Evolutionary conservation across 2,113 vertebrate genomes (phyloP).

Genomic region (Brachionichthys hirsutus): DNA sequence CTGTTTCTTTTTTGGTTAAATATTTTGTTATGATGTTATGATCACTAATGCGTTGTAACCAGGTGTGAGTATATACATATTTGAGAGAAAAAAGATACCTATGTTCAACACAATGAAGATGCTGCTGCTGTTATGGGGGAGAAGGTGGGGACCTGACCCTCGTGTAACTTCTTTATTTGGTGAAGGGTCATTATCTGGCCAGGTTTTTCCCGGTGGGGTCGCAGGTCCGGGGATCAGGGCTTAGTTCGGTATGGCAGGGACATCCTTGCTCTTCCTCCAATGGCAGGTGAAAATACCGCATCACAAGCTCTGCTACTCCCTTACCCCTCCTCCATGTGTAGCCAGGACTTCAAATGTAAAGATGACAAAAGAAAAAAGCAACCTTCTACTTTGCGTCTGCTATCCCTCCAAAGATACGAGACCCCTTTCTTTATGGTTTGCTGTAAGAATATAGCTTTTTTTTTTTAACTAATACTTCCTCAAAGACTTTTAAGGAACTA

Average conservation of each 20-base stretch:
- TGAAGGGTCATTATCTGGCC: slow-evolving; percentile 51
- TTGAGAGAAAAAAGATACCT: slow-evolving; percentile 54
- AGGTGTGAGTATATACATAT: slow-evolving; percentile 77
- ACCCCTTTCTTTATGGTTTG: slow-evolving; percentile 76
- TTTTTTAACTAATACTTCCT: slow-evolving; percentile 67
- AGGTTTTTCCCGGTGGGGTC: slow-evolving; percentile 42
- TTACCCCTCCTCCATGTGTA: slow-evolving; percentile 62
- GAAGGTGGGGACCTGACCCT: slow-evolving; percentile 49
- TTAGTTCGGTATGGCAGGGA: slow-evolving; percentile 55
- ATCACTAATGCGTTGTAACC: slow-evolving; percentile 79
- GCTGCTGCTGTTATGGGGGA: slow-evolving; percentile 67
- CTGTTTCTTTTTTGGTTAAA: slow-evolving; percentile 54
- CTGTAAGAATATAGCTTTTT: slow-evolving; percentile 79
- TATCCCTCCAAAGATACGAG: slow-evolving; percentile 80
- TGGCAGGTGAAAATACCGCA: slow-evolving; percentile 73
- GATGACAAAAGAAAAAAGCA: slow-evolving; percentile 62
- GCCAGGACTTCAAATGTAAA: slow-evolving; percentile 71
- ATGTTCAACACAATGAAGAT: slow-evolving; percentile 64
- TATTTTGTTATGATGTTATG: slow-evolving; percentile 76
- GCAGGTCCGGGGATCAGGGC: slow-evolving; percentile 55
- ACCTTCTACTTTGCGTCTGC: slow-evolving; percentile 72
- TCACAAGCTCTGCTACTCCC: slow-evolving; percentile 76
- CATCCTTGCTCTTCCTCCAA: slow-evolving; percentile 73
- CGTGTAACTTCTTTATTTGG: slow-evolving; percentile 41
- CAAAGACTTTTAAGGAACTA: slow-evolving; percentile 80